Base-by-base conservation (phyloP, 2,113 vertebrate genomes). In the Rhizomys pruinosus region DNA sequence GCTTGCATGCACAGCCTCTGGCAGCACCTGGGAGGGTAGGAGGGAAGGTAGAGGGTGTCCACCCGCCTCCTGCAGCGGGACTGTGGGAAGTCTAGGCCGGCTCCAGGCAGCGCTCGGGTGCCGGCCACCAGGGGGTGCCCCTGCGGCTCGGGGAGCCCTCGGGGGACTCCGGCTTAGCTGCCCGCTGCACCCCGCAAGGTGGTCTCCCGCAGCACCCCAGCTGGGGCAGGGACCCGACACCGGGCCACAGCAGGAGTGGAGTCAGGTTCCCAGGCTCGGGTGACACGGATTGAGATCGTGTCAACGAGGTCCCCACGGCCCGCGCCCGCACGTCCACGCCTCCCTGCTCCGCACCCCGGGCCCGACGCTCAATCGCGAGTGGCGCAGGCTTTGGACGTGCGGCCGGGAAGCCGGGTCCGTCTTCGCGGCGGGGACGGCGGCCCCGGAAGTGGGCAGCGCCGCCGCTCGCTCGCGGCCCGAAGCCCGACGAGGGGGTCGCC, bases 71-170 rank as follows among this genome's bases (percentile, higher is more conserved):
- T 12, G 25, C 34, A 32, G 82, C 9, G 0, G 3, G 1, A 37
- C 32, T 0, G 59, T 5, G 17, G 23, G 55, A 47, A 93, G 86
- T 68, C 20, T 77, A 19, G 32, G 37, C 27, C 19, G 19, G 27
- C 87, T 89, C 42, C 47, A 27, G 63, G 34, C 34, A 1, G 37
- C 69, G 86, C 61, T 42, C 22, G 80, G 34, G 76, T 81, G 64
- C 93, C 92, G 68, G 52, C 95, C 96, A 73, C 94, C 85, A 95
- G 97, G 32, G 95, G 97, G 90, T 93, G 94, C 64, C 94, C 95
- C 91, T 71, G 90, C 42, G n/a, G 90, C 74, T 68, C 39, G 47
- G 93, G 90, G 93, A 96, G 92, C 77, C 87, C 80, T n/a, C n/a
- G 61, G 61, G 89, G 81, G 78, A 90, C 73, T 73, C 74, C 15